phyloP scores from a whole-genome alignment of 2,113 vertebrate species.

The Elephantulus edwardii region DNA sequence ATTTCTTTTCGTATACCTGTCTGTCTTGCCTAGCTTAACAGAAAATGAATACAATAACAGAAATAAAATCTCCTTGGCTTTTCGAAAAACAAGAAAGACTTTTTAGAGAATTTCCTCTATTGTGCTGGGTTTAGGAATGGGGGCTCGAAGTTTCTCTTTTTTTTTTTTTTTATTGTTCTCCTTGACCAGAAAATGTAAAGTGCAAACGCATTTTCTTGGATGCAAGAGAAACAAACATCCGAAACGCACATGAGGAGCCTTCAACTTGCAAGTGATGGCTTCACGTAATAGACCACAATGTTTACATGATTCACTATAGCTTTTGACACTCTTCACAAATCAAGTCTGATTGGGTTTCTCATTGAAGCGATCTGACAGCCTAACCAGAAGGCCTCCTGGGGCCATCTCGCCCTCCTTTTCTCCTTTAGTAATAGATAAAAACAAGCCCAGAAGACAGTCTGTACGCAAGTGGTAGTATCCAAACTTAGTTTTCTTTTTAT shows the following conservation, averaged over 20 bases:
- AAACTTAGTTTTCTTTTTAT: slow-evolving; percentile 84
- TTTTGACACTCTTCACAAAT: slow-evolving; percentile 75
- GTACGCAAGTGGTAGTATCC: slow-evolving; percentile 54
- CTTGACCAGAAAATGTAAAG: slow-evolving; percentile 17
- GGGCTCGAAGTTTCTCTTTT: neutral
- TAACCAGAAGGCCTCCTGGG: slow-evolving; percentile 25
- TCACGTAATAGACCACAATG: slow-evolving; percentile 37
- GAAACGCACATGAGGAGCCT: slow-evolving; percentile 11
- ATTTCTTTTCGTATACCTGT: neutral
- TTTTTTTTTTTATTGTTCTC: neutral
- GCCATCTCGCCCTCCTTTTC: neutral
- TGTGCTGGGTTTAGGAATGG: neutral
- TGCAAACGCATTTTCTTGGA: neutral
- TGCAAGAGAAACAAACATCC: slow-evolving; percentile 44
- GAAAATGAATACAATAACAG: neutral
- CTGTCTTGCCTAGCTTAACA: neutral
- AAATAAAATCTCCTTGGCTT: neutral
- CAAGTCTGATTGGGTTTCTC: slow-evolving; percentile 67
- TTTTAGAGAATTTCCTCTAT: neutral
- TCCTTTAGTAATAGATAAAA: slow-evolving; percentile 56
- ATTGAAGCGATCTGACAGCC: slow-evolving; percentile 62
- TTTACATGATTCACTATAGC: slow-evolving; percentile 53
- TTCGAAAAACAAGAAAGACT: slow-evolving; percentile 49
- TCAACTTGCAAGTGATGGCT: neutral
- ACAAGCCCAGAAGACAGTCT: neutral